phyloP scores from a whole-genome alignment of 1,140 invertebrate species.

The Triops longicaudatus region DNA sequence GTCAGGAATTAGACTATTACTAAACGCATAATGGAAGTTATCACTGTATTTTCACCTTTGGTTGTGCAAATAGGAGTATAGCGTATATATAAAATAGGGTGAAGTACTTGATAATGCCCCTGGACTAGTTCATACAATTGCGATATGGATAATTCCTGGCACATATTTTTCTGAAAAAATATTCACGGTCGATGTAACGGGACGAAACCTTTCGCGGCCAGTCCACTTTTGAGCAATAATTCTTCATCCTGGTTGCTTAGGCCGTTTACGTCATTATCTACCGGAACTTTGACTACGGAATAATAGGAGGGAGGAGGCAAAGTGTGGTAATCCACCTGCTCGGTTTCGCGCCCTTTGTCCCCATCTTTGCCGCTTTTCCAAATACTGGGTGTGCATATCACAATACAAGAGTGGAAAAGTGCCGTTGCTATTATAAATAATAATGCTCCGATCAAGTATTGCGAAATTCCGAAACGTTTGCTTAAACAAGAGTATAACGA shows the following conservation, averaged over 20 bases:
- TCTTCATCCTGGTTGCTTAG: background rate
- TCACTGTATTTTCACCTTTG: too few relatives aligned
- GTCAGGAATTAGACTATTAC: too few relatives aligned
- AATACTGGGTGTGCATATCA: background rate
- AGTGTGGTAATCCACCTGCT: background rate
- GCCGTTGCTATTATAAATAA: background rate
- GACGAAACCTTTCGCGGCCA: background rate
- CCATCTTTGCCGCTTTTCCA: background rate
- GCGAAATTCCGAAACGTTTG: background rate
- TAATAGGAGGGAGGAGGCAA: background rate
- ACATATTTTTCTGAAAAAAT: background rate
- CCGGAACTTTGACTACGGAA: background rate
- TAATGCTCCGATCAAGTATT: background rate
- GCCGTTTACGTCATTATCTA: background rate
- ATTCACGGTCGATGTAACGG: background rate
- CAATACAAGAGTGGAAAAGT: background rate
- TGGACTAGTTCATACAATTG: background rate
- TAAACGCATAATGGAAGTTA: too few relatives aligned
- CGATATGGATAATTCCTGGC: background rate
- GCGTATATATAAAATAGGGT: background rate
- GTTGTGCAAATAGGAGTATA: too few relatives aligned
- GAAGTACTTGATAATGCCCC: background rate
- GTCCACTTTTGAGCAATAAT: background rate
- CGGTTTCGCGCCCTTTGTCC: background rate
- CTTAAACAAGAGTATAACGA: background rate